A percentile compares a stretch with the other conserved stretches of the same genome.
These are phyloP conservation scores for Troides aeacus DNA, from an alignment of 2,888 invertebrate species.

Conservation along the genomic window DNA sequence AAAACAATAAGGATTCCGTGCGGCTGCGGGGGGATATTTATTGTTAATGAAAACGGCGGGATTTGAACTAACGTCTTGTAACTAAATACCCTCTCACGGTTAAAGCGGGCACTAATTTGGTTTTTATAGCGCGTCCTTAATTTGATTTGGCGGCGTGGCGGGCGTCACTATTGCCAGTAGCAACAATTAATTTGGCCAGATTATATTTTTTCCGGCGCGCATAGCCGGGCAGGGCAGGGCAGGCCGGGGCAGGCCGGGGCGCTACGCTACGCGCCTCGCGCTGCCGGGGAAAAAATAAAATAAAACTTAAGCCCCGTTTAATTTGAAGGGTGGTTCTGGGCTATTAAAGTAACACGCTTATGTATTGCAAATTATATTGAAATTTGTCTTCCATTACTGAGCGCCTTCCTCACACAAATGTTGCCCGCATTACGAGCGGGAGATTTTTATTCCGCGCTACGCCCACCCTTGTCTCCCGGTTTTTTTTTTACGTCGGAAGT, in stretches of 20 bases:
- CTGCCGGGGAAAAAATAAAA: conserved; percentile 77
- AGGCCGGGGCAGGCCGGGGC: conserved; percentile 41
- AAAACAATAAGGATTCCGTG: conserved; percentile 79
- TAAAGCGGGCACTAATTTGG: conserved; percentile 81
- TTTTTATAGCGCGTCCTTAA: conserved; percentile 81
- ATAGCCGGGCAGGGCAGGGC: conserved; percentile 39
- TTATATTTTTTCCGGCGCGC: conserved; percentile 75
- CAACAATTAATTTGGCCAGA: conserved; percentile 79
- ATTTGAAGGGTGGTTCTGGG: conserved; percentile 81
- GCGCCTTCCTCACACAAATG: conserved; percentile 80
- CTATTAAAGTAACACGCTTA: conserved; percentile 82
- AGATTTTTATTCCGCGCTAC: conserved; percentile 74
- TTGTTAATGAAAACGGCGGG: conserved; percentile 81
- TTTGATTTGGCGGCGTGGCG: conserved; percentile 80
- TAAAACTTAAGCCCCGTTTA: conserved; percentile 81
- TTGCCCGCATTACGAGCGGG: conserved; percentile 79
- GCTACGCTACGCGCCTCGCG: conserved; percentile 58
- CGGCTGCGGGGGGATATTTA: conserved; percentile 78
- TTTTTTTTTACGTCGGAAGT: conserved; percentile 76
- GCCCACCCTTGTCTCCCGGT: conserved; percentile 76
- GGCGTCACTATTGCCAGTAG: conserved; percentile 76
- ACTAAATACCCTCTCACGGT: conserved; percentile 80
- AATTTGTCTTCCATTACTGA: conserved; percentile 81
- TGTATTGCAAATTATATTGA: conserved; percentile 82
- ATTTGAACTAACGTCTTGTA: conserved; percentile 81